Evolutionary conservation across 2,113 vertebrate species (phyloP).

Genomic region (Catagonus wagneri): DNA sequence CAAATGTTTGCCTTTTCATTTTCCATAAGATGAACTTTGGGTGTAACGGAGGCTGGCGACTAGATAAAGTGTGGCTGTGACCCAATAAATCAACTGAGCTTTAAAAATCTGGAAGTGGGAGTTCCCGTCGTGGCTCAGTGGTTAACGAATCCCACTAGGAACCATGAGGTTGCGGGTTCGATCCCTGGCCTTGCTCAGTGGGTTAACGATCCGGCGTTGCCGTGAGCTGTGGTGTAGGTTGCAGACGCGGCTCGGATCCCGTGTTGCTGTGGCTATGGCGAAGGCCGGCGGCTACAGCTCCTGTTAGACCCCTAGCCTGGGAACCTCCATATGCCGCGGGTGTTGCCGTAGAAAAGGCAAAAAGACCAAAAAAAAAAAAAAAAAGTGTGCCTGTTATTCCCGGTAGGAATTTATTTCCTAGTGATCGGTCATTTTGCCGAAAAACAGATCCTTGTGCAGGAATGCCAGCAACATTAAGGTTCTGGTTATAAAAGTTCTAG

Average conservation of each 20-base stretch:
- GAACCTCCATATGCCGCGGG: too few species aligned
- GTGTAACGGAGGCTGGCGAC: neutral
- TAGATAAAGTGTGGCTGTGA: neutral
- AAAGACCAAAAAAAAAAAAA: neutral
- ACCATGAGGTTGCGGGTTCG: too few species aligned
- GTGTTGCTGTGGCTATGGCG: too few species aligned
- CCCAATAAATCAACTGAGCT: neutral
- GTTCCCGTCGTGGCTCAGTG: too few species aligned
- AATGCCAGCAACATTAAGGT: neutral
- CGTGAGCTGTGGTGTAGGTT: too few species aligned
- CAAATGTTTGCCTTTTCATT: neutral
- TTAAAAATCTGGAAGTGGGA: neutral
- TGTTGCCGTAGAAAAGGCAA: too few species aligned
- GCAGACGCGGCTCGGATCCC: too few species aligned
- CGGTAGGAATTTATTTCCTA: neutral
- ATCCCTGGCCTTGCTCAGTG: too few species aligned
- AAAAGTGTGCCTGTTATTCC: neutral
- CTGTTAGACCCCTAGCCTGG: too few species aligned
- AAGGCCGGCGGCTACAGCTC: too few species aligned
- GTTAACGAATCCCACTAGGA: too few species aligned
- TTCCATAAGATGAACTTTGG: neutral
- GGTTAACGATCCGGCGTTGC: too few species aligned
- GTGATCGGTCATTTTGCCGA: neutral
- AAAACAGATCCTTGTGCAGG: neutral
- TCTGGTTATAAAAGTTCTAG: neutral